These are phyloP conservation scores for Ips nitidus DNA, from an alignment of 1,140 invertebrate species.

Conservation along the genomic window DNA sequence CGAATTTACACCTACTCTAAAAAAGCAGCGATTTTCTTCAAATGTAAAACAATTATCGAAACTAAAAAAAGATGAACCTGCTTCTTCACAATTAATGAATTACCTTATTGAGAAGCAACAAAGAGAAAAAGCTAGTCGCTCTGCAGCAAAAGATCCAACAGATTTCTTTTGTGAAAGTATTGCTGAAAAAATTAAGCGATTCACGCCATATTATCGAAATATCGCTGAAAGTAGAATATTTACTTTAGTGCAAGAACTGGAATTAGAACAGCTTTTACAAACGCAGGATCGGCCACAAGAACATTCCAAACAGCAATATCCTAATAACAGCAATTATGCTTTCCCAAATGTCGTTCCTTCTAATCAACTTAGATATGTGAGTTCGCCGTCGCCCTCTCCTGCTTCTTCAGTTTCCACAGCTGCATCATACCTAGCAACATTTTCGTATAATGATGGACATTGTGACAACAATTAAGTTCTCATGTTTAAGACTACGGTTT, in stretches of 20 bases:
- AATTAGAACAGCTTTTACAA: neutral
- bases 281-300: too few relatives aligned
- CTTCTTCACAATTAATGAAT: neutral
- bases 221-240: constrained; percentile 1
- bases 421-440: neutral
- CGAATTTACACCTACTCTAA: too few relatives aligned
- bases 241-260: neutral
- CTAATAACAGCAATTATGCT: neutral
- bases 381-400: too few relatives aligned
- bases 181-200: neutral
- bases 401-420: too few relatives aligned
- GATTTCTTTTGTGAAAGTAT: neutral
- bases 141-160: neutral
- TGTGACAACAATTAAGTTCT: neutral
- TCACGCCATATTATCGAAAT: constrained; percentile 2
- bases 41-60: too few relatives aligned
- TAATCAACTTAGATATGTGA: too few relatives aligned
- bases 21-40: too few relatives aligned
- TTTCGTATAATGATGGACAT: neutral
- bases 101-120: neutral
- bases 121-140: neutral
- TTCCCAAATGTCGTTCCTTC: neutral
- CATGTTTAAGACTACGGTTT: neutral
- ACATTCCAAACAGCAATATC: too few relatives aligned
- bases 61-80: too few relatives aligned